Evolutionary conservation across 2,113 vertebrate species (phyloP), one percentile per base, ranked within the genome.

Genomic region (Corydoras maculifer): DNA sequence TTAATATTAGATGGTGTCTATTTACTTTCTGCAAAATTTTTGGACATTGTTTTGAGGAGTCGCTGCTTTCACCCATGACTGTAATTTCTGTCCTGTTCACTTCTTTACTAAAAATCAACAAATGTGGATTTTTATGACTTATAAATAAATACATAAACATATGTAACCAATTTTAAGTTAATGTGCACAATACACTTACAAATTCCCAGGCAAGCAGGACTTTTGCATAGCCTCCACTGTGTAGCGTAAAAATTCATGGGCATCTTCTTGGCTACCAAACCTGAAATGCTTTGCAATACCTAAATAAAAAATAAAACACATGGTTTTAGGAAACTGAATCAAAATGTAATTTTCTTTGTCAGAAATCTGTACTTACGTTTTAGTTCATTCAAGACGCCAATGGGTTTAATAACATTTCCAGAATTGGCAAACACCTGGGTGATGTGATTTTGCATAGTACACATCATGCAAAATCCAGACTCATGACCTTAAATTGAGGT

Each of bases 211-310:
- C 77, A 99, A 88, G 81, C 96, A 99, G 54, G 94, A 92, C 87
- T 95, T 96, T 86, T 99, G 96, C 91, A 99, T 93, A 89, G 95
- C 94, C 75, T 98, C 96, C 62, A 99, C 92, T 32, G 93, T 97
- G 82, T 96, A 96, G 31, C 93, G 90, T 78, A 98, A 88, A 78
- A 99, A 99, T 81, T 99, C 96, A 15, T 99, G 96, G 2, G 97
- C 95, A 69, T 99, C 97, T 83, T 99, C 97, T 77, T 99, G 96
- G 82, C 91, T 96, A 72, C 96, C 96, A 79, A 91, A 95, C 73
- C 90, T 91, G 77, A 99, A 98, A 84, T 98, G 94, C 84, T 93
- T 94, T 78, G 94, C 94, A 86, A 98, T 97, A 72, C 93, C 96
- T 99, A 75, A 48, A 63, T 18, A 18, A 13, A 35, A 9, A 6